Evolutionary conservation across 2,113 vertebrate species (phyloP), one percentile per base, ranked within the genome.

Genomic region (Malurus elegans): DNA sequence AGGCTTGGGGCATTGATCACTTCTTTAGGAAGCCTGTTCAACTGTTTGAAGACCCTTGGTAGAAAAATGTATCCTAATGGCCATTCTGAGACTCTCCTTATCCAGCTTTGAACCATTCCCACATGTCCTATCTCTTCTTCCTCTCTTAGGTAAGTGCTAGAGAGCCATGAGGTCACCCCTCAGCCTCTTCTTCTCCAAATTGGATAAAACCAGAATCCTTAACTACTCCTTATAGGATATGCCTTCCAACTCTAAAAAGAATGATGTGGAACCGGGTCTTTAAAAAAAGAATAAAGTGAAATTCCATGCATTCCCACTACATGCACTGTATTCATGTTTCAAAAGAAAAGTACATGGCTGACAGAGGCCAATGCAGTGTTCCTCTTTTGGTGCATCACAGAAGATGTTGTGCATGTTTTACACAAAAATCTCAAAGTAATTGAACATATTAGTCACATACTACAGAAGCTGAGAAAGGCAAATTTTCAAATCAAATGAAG

Each of bases 91-190:
- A 4, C 15, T 80, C 11, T 9, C 0, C 5, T 32, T 3, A 3
- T 5, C 4, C 40, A 34, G 11, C 14, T 75, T 71, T 64, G 44
- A 62, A 38, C 34, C 19, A 29, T 36, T 58, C 25, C 23, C 10
- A 42, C 0, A 0, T 1, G 1, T 48, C 8, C 7, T 81, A 2
- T 44, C 36, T 26, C 9, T 12, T 1, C 7, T 24, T 79, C 7
- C 12, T 15, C 26, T 66, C 50, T 85, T 42, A 45, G 18, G 32
- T 81, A 88, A 14, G 9, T 75, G 18, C 5, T 7, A 48, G 12
- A 62, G 12, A 70, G 23, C 9, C 16, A 31, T 1, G 0, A 65
- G 5, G 15, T 64, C 3, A 0, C 2, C 5, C 6, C 7, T 61
- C 16, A 85, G 5, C 23, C 7, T 71, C 31, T n/a, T 70, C 28